Evolutionary conservation across 2,888 invertebrate species (phyloP).

Genomic region (Amblyteles armatorius): DNA sequence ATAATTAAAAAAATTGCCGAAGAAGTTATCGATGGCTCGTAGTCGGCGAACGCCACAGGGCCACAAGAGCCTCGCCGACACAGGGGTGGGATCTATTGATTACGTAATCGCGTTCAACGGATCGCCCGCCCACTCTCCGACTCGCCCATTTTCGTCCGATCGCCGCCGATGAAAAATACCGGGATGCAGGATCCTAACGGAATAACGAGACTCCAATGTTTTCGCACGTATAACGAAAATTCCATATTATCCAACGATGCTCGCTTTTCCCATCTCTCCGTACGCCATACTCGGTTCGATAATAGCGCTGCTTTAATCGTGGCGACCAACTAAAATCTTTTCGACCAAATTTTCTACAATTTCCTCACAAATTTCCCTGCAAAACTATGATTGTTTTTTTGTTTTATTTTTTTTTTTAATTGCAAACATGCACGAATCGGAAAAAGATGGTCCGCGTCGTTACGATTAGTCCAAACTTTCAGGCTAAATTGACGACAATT

Average conservation of each 20-base stretch:
- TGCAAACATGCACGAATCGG: too few species aligned
- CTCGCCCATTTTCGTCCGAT: constrained; percentile 21
- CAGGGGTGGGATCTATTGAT: constrained; percentile 60
- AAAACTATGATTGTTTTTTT: not conserved
- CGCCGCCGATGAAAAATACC: constrained; percentile 15
- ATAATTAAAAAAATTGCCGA: constrained; percentile 38
- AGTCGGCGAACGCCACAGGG: constrained; percentile 43
- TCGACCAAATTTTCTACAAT: not conserved
- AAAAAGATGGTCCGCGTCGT: too few species aligned
- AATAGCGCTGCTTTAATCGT: not conserved
- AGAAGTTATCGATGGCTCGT: constrained; percentile 36
- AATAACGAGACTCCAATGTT: constrained; percentile 57
- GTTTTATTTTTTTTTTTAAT: too few species aligned
- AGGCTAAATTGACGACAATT: too few species aligned
- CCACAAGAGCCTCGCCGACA: constrained; percentile 25
- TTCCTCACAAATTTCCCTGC: not conserved
- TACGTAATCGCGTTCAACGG: constrained; percentile 60
- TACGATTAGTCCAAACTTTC: too few species aligned
- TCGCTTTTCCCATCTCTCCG: constrained; percentile 6
- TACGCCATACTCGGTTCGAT: not conserved
- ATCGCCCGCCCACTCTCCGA: constrained; percentile 30
- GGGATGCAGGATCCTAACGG: constrained; percentile 36
- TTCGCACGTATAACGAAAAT: constrained; percentile 52
- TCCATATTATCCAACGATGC: constrained; percentile 28
- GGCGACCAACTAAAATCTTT: not conserved